Base-by-base conservation (phyloP, 2,797 vertebrate species). In the Petrocephalus sullivani region DNA sequence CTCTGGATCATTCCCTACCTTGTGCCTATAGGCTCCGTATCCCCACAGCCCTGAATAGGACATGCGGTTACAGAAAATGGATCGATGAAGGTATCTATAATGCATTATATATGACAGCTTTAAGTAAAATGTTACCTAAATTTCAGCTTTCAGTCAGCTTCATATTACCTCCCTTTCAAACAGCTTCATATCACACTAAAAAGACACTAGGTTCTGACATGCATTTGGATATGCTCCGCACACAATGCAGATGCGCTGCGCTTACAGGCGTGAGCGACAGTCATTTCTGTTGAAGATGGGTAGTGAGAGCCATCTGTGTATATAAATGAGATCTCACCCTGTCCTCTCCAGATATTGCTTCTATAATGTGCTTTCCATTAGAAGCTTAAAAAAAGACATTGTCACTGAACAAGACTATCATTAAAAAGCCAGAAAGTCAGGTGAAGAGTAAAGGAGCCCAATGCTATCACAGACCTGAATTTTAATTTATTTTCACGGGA, bases 401-500 rank as follows among this genome's bases (percentile, higher is more conserved):
- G 88, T 89, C 88, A 88, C 83, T 87, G 90, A 89, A 89, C 89
- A 88, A 89, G 60, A 71, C 89, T 88, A 87, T 89, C 91, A 91
- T 92, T 92, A 92, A 89, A 89, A 56, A 60, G 87, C 90, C 46
- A 64, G 83, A 88, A 89, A 90, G 87, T 88, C 90, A 90, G 90
- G 86, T 90, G 90, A 91, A 90, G 91, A 91, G 91, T 91, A 93
- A 92, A 89, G 89, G 90, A 90, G 83, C 87, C 75, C 85, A 89
- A 51, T 88, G 88, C 88, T 91, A 92, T 91, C 89, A 89, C 87
- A 88, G 86, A 88, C 21, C 49, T 51, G 78, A 51, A 82, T 49
- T 82, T n/a, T 51, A 51, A 82, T 49, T 51, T 51, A 51, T 82
- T 82, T 51, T n/a, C 78, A 37, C 8, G 49, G 41, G 41, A 81